phyloP scores from a whole-genome alignment of 2,113 vertebrate genomes.

The Platysternon megacephalum region DNA sequence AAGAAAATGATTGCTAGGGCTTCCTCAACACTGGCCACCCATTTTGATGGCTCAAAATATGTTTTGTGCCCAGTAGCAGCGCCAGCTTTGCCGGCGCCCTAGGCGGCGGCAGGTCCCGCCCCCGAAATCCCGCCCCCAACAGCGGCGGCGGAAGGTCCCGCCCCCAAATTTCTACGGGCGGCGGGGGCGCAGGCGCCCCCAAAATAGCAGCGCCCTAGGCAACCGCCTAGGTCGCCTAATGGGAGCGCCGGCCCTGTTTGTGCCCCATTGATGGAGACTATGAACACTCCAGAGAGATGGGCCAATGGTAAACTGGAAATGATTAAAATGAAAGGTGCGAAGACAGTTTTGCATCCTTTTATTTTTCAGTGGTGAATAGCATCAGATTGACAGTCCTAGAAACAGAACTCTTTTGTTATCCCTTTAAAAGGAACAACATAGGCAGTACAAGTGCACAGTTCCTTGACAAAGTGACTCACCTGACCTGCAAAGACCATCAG shows the following conservation, averaged over 20 bases:
- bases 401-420: background rate
- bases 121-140: too few species aligned
- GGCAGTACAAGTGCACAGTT: background rate
- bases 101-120: too few species aligned
- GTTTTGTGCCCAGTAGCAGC: background rate
- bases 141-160: too few species aligned
- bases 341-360: background rate
- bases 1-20: background rate
- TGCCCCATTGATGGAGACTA: background rate
- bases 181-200: too few species aligned
- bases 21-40: background rate
- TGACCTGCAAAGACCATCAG: background rate
- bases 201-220: too few species aligned
- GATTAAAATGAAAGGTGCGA: background rate
- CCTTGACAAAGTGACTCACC: fast-evolving
- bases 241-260: too few species aligned
- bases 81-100: too few species aligned
- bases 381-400: background rate
- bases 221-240: too few species aligned
- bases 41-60: background rate
- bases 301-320: background rate
- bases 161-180: too few species aligned
- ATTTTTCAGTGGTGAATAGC: background rate
- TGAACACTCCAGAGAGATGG: background rate
- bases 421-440: fast-evolving